These are phyloP conservation scores for Sebastes fasciatus DNA, from an alignment of 2,113 vertebrate genomes.

Conservation along the genomic window DNA sequence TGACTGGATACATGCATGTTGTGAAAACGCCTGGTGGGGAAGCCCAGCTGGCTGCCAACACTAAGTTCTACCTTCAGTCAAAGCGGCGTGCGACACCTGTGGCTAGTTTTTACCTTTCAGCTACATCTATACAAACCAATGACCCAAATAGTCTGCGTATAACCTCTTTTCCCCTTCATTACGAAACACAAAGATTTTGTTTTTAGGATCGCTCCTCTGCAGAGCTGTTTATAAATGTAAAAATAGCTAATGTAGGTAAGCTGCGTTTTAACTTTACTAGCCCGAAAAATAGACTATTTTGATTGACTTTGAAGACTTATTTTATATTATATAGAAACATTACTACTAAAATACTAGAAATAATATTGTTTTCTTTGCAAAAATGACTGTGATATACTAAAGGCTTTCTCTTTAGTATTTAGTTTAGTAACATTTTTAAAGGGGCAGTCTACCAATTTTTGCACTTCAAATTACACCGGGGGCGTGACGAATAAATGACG, in stretches of 20 bases:
- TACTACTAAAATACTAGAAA: background rate
- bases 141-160: slow-evolving; percentile 16
- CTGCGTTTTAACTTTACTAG: background rate
- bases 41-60: slow-evolving; percentile 52
- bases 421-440: background rate
- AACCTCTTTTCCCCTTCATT: slow-evolving; percentile 15
- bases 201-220: background rate
- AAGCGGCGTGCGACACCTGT: slow-evolving; percentile 38
- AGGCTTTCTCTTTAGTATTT: background rate
- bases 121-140: slow-evolving; percentile 26
- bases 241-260: too few relatives aligned
- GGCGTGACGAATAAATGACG: too few relatives aligned
- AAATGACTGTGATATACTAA: background rate
- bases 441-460: background rate
- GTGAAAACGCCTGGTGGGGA: slow-evolving; percentile 62
- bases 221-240: slow-evolving; percentile 6
- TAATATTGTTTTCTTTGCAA: background rate
- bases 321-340: background rate
- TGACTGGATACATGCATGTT: slow-evolving; percentile 60
- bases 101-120: slow-evolving; percentile 46
- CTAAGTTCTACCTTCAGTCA: slow-evolving; percentile 48
- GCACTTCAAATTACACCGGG: too few relatives aligned
- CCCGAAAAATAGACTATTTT: background rate
- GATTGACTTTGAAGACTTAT: background rate
- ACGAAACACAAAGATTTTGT: background rate